Evolutionary conservation across 2,113 vertebrate genomes (phyloP).

Genomic region (Lynx canadensis): DNA sequence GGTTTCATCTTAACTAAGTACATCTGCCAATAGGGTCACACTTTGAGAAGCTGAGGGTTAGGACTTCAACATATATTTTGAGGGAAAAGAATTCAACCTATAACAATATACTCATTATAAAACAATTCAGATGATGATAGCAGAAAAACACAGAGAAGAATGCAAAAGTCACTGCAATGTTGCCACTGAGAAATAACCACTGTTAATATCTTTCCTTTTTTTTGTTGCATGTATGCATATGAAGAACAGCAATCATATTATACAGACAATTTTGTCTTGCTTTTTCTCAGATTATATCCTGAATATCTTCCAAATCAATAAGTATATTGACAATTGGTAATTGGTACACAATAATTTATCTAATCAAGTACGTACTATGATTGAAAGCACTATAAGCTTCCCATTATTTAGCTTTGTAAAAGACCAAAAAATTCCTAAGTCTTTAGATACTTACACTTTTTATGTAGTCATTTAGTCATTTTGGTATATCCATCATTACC

Average conservation of each 20-base stretch:
- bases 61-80: background rate
- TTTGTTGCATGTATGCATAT: background rate
- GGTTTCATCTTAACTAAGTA: background rate
- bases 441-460: background rate
- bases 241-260: background rate
- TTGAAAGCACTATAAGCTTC: background rate
- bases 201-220: background rate
- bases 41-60: background rate
- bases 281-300: constrained; percentile 31
- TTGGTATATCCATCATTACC: background rate
- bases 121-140: background rate
- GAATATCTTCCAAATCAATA: background rate
- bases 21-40: background rate
- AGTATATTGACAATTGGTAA: background rate
- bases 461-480: constrained; percentile 23
- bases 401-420: background rate
- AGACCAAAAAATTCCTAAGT: background rate
- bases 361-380: background rate
- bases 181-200: background rate
- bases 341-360: background rate
- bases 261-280: background rate
- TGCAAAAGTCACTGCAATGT: background rate
- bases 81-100: background rate
- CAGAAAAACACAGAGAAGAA: background rate
- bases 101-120: background rate